phyloP scores from a whole-genome alignment of 2,888 invertebrate species.

The Punctoribates punctum region DNA sequence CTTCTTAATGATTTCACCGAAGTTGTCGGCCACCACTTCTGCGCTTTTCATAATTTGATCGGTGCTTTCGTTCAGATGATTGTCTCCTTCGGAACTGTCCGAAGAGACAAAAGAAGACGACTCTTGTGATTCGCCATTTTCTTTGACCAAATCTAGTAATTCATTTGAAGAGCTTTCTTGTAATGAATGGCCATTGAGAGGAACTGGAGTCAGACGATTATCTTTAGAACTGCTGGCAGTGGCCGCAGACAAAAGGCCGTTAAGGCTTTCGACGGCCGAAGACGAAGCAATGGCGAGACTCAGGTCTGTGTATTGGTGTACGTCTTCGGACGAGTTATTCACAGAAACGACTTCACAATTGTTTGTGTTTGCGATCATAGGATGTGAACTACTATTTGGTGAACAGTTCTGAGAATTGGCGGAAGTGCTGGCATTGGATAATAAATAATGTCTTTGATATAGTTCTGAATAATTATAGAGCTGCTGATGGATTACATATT shows the following conservation, averaged over 20 bases:
- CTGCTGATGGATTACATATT: conserved; percentile 30
- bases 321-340: conserved; percentile 44
- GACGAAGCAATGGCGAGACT: conserved; percentile 47
- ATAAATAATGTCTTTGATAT: conserved; percentile 35
- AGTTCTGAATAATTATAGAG: conserved; percentile 27
- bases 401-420: conserved; percentile 18
- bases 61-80: background rate
- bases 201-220: conserved; percentile 38
- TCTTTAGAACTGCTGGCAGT: conserved; percentile 38
- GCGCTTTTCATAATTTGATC: conserved; percentile 53
- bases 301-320: conserved; percentile 51
- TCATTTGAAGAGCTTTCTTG: background rate
- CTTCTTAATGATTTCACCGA: conserved; percentile 86
- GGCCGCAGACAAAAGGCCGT: conserved; percentile 42
- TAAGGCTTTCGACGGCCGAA: conserved; percentile 35
- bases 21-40: conserved; percentile 63
- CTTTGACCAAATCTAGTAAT: background rate
- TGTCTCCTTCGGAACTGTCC: conserved; percentile 12
- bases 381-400: conserved; percentile 14
- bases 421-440: conserved; percentile 22
- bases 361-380: conserved; percentile 14
- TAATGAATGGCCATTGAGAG: conserved; percentile 24
- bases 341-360: conserved; percentile 31
- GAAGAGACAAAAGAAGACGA: conserved; percentile 32
- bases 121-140: conserved; percentile 23